Conservation (phyloP, 2,113 vertebrate species). For the Podarcis cretensis region DNA sequence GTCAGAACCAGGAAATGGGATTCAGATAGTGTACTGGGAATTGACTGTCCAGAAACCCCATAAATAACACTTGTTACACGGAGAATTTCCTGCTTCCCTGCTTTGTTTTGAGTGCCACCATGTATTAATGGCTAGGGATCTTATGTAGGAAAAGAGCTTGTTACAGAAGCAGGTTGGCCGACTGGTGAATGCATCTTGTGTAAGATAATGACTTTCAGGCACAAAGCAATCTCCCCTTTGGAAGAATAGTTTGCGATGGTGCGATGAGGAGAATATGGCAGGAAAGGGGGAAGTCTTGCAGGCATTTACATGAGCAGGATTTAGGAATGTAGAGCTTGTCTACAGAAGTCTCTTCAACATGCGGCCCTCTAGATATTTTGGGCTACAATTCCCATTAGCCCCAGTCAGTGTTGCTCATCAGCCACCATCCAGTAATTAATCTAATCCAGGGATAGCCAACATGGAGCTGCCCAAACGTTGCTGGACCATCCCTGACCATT, state of each 20-base stretch:
- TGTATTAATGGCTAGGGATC: not conserved
- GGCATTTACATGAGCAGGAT: too few relatives aligned
- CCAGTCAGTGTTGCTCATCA: too few relatives aligned
- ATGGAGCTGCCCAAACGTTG: too few relatives aligned
- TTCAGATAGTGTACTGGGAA: not conserved
- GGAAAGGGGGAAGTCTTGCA: not conserved
- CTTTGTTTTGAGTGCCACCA: not conserved
- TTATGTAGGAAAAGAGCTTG: too few relatives aligned
- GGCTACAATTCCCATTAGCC: not conserved
- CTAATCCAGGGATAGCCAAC: not conserved
- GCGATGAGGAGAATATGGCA: not conserved
- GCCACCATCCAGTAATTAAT: not conserved
- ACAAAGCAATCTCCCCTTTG: not conserved
- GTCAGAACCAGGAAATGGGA: not conserved
- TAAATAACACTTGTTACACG: not conserved
- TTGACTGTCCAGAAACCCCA: accelerated
- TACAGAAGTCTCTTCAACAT: not conserved
- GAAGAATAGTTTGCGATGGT: not conserved
- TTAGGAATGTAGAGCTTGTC: too few relatives aligned
- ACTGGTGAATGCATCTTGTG: not conserved
- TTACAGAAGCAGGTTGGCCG: too few relatives aligned
- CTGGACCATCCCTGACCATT: too few relatives aligned
- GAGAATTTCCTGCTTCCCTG: not conserved
- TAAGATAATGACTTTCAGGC: not conserved
- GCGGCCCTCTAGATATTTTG: not conserved